Evolutionary conservation across 2,797 vertebrate genomes (phyloP), one percentile per base, ranked within the genome.

Genomic region (Silurus aristotelis): DNA sequence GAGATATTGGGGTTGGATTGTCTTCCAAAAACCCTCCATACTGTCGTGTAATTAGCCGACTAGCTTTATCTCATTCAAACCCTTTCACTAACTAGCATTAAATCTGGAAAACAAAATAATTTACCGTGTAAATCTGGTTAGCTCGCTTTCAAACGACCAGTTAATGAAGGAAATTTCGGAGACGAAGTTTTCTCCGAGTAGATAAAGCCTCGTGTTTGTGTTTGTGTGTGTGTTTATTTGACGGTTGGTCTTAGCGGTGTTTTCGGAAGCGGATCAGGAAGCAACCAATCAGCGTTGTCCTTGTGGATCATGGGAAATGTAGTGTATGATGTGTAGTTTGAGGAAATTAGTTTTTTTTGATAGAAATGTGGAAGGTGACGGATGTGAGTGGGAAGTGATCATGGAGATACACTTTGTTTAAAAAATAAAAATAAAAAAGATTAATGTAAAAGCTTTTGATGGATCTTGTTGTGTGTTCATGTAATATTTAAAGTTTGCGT

Each of bases 231-330:
- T 38, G 38, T 52, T 52, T 52, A 7, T 2, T 52, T 67, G 61
- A 73, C 86, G 61, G 68, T 81, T 81, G 43, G n/a, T 31, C 48
- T 52, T 52, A 52, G 48, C 13, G 55, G 10, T 83, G 71, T 84
- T 66, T 38, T 76, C 60, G 71, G 83, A 66, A 76, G 72, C n/a
- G 72, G 55, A 10, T 66, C 17, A 20, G 13, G 10, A 31, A 55
- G 48, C 79, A 84, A 79, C 94, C 93, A 95, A 95, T 95, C 91
- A 91, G 75, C 61, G 22, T 3, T 6, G 19, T 27, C 25, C 43
- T 1, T 1, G 9, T 61, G 83, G 52, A 71, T 20, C 13, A 25
- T 82, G 86, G 86, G 86, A 68, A 84, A 55, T 84, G 86, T 87
- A 77, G 70, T 76, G 7, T n/a, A 38, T 19, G 0, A 22, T 27